Percentiles rank a stretch among this genome's conserved stretches.
Evolutionary conservation across 2,113 vertebrate species (phyloP).

Genomic region (Uria aalge): DNA sequence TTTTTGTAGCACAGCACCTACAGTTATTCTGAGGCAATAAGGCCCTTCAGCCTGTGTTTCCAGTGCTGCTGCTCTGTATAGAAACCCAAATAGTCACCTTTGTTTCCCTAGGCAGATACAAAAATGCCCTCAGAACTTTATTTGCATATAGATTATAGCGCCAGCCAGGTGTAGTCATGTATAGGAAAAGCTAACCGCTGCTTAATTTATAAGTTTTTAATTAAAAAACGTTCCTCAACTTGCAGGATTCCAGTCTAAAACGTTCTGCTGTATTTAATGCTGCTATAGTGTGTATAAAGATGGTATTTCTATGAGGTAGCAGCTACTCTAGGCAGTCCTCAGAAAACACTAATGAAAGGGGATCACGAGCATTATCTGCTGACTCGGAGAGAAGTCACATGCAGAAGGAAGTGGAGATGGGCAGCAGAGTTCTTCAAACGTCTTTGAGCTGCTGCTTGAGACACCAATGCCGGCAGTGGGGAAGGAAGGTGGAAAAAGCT

Average conservation of each 20-base stretch:
- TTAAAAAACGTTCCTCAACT: background rate
- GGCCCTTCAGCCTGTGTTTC: background rate
- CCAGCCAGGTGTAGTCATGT: background rate
- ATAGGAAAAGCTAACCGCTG: constrained; percentile 12
- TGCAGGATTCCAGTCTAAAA: background rate
- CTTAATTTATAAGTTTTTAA: constrained; percentile 46
- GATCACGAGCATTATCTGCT: constrained; percentile 31
- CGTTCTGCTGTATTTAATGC: background rate
- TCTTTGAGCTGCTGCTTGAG: background rate
- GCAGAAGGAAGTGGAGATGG: background rate
- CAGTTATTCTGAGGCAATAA: background rate
- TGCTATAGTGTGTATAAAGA: background rate
- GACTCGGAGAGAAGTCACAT: constrained; percentile 6
- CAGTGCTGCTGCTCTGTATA: background rate
- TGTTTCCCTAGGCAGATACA: constrained; percentile 1
- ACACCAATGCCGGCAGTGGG: background rate
- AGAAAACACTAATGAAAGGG: background rate
- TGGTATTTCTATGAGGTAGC: background rate
- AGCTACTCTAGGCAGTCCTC: background rate
- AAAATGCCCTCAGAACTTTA: constrained; percentile 39
- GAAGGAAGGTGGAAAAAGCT: background rate
- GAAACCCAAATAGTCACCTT: background rate
- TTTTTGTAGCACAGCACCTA: background rate
- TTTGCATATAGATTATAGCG: constrained; percentile 58
- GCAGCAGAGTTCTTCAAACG: background rate